These are phyloP conservation scores for Urocitellus parryii DNA, from an alignment of 2,113 vertebrate genomes.

Conservation along the genomic window DNA sequence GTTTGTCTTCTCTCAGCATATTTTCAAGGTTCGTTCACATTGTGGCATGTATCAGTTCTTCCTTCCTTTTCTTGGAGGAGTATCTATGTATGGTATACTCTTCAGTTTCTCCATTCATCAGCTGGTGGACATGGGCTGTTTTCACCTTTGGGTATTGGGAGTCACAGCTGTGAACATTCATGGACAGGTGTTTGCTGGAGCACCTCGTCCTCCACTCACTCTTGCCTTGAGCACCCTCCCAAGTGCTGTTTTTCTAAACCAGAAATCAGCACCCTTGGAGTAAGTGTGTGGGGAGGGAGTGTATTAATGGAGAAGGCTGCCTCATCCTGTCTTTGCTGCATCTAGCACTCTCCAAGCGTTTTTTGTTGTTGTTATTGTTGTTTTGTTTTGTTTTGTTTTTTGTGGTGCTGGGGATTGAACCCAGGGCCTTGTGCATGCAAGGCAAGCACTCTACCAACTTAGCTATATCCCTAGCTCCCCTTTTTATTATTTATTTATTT, in stretches of 20 bases:
- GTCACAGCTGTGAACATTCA: rapidly evolving
- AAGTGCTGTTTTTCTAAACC: not conserved
- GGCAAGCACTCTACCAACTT: too few species aligned
- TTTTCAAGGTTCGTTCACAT: not conserved
- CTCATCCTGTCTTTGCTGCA: not conserved
- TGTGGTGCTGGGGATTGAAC: too few species aligned
- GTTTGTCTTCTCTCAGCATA: not conserved
- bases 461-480: too few species aligned
- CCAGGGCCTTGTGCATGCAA: too few species aligned
- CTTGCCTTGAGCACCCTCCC: not conserved
- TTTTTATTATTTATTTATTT: too few species aligned
- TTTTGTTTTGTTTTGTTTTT: too few species aligned
- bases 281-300: not conserved
- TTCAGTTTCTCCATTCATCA: not conserved
- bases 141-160: not conserved
- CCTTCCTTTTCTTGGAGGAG: not conserved
- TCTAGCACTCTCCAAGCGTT: not conserved
- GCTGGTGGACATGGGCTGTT: too few species aligned
- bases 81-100: rapidly evolving
- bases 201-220: not conserved
- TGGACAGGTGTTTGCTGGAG: not conserved
- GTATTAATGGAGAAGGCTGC: not conserved
- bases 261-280: not conserved
- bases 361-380: not conserved
- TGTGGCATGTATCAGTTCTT: rapidly evolving